Evolutionary conservation across 1,140 invertebrate genomes (phyloP).

Genomic region (Anastatus disparis): DNA sequence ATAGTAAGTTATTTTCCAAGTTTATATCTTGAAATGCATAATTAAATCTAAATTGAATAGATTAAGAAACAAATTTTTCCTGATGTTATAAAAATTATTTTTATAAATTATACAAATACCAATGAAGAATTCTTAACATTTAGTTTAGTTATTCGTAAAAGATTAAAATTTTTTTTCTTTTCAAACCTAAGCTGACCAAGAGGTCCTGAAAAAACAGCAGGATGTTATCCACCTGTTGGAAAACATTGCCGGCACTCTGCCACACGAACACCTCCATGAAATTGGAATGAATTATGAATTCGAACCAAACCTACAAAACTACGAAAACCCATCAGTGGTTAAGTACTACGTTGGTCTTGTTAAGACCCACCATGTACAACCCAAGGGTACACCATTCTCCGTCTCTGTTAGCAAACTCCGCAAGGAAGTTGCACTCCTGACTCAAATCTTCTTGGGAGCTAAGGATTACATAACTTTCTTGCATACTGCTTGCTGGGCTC

Average conservation of each 20-base stretch:
- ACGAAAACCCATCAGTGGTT: slow-evolving; percentile 54
- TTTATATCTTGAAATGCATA: too few relatives aligned
- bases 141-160: too few relatives aligned
- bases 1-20: too few relatives aligned
- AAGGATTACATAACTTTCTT: slow-evolving; percentile 60
- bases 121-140: too few relatives aligned
- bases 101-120: too few relatives aligned
- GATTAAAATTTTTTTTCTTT: too few relatives aligned
- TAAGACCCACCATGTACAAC: slow-evolving; percentile 55
- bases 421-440: slow-evolving; percentile 56
- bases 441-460: slow-evolving; percentile 64
- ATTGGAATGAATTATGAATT: slow-evolving; percentile 58
- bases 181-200: slow-evolving; percentile 66
- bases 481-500: slow-evolving; percentile 63
- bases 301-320: slow-evolving; percentile 49
- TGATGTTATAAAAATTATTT: too few relatives aligned
- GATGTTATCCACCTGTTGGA: slow-evolving; percentile 73
- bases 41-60: too few relatives aligned
- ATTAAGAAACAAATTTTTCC: too few relatives aligned
- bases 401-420: slow-evolving; percentile 54
- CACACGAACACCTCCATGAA: slow-evolving; percentile 55
- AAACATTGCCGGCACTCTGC: slow-evolving; percentile 68
- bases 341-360: slow-evolving; percentile 55
- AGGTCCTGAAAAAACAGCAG: slow-evolving; percentile 70
- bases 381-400: slow-evolving; percentile 54